Conservation (phyloP, 2,888 invertebrate genomes). For the Leptodirus hochenwartii region DNA sequence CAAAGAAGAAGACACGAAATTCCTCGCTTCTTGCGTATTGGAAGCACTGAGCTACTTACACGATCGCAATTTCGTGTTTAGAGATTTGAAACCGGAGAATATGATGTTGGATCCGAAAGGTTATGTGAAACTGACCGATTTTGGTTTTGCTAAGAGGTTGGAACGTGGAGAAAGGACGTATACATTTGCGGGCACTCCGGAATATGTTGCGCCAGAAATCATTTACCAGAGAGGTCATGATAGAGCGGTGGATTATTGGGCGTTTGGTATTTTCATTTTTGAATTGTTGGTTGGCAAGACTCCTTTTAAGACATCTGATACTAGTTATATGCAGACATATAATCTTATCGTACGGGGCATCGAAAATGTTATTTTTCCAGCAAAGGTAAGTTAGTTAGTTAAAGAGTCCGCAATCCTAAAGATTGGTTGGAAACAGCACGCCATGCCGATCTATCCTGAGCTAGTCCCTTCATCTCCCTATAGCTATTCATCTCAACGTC, state of each 20-base stretch:
- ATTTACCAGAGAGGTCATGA: slow-evolving; percentile 73
- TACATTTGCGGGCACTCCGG: slow-evolving; percentile 92
- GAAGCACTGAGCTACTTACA: slow-evolving; percentile 87
- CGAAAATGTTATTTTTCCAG: slow-evolving; percentile 65
- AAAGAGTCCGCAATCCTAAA: too few species aligned
- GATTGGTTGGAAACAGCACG: too few species aligned
- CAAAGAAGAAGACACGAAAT: slow-evolving; percentile 66
- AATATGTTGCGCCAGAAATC: slow-evolving; percentile 80
- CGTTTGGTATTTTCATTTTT: slow-evolving; percentile 73
- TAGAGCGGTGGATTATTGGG: slow-evolving; percentile 89
- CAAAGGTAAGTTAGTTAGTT: too few species aligned
- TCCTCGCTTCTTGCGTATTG: slow-evolving; percentile 81
- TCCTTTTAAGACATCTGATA: slow-evolving; percentile 69
- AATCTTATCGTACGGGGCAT: slow-evolving; percentile 84
- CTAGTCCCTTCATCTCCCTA: too few species aligned
- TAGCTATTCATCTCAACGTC: too few species aligned
- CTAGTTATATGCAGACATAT: slow-evolving; percentile 88
- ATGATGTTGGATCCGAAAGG: slow-evolving; percentile 69
- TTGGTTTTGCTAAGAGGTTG: slow-evolving; percentile 83
- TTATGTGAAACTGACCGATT: slow-evolving; percentile 85
- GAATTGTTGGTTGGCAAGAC: slow-evolving; percentile 77
- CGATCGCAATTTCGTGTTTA: slow-evolving; percentile 51
- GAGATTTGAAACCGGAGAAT: slow-evolving; percentile 92
- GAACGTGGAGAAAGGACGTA: slow-evolving; percentile 51
- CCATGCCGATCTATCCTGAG: too few species aligned